Evolutionary conservation across 2,797 vertebrate genomes (phyloP).

Genomic region (Stomatorhinus walkeri): DNA sequence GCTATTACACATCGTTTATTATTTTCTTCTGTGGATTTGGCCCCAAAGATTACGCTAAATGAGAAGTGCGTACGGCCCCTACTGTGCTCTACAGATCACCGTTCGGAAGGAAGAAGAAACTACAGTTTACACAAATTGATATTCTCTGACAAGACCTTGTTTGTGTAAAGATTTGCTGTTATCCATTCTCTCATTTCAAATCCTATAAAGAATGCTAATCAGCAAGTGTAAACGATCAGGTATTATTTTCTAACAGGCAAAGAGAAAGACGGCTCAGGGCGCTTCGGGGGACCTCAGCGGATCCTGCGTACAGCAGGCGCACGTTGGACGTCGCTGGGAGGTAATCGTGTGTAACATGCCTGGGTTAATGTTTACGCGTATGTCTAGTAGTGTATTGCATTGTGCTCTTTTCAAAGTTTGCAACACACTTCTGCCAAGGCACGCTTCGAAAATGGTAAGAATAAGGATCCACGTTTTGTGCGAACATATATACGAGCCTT

Average conservation of each 20-base stretch:
- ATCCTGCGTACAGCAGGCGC: background rate
- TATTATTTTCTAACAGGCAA: constrained; percentile 4
- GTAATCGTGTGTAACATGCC: constrained; percentile 35
- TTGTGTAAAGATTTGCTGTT: background rate
- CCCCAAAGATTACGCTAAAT: background rate
- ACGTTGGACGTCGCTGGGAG: background rate
- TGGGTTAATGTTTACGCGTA: constrained; percentile 56
- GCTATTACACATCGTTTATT: background rate
- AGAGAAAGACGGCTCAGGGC: background rate
- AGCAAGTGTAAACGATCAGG: background rate
- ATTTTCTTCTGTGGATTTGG: background rate
- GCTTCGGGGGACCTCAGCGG: background rate
- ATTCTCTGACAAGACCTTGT: background rate
- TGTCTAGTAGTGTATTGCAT: constrained; percentile 31
- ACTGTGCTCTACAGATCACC: background rate
- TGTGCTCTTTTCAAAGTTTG: constrained; percentile 23
- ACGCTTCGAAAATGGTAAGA: constrained; percentile 59
- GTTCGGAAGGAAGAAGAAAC: background rate
- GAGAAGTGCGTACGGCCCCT: background rate
- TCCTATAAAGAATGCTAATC: background rate
- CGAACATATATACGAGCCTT: background rate
- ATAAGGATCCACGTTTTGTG: background rate
- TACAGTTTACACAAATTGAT: background rate
- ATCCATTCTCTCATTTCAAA: background rate
- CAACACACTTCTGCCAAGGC: constrained; percentile 24